Conservation (phyloP, 2,888 invertebrate species). For the Latrodectus elegans region DNA sequence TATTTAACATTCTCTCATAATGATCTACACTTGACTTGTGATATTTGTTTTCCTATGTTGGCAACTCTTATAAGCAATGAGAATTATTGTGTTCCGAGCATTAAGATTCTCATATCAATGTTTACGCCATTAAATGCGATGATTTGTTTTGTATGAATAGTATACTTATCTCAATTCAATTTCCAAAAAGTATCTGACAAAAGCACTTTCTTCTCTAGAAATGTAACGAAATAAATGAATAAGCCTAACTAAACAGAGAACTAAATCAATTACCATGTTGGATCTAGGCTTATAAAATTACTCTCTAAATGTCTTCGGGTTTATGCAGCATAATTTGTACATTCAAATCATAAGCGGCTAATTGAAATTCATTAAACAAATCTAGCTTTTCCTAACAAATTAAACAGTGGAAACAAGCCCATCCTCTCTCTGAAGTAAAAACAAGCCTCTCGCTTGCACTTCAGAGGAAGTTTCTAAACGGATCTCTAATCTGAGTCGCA, state of each 20-base stretch:
- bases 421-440: conserved; percentile 7
- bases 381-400: conserved; percentile 16
- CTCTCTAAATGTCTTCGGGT: conserved; percentile 27
- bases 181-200: too few species aligned
- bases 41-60: too few species aligned
- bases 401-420: conserved; percentile 14
- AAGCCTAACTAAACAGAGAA: conserved; percentile 24
- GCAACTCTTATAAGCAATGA: too few species aligned
- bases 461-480: background rate
- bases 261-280: conserved; percentile 33
- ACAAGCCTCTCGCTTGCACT: background rate
- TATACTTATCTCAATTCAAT: too few species aligned
- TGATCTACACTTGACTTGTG: too few species aligned
- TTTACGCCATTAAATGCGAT: too few species aligned
- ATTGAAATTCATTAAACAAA: conserved; percentile 58
- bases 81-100: too few species aligned
- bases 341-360: conserved; percentile 9
- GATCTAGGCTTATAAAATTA: conserved; percentile 6
- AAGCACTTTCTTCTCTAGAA: too few species aligned
- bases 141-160: too few species aligned
- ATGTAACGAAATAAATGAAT: too few species aligned
- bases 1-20: too few species aligned
- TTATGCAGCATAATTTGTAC: conserved; percentile 21
- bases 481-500: conserved; percentile 12
- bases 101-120: too few species aligned